These are phyloP conservation scores for Myotis brandtii DNA, from an alignment of 2,113 vertebrate genomes.

Conservation along the genomic window DNA sequence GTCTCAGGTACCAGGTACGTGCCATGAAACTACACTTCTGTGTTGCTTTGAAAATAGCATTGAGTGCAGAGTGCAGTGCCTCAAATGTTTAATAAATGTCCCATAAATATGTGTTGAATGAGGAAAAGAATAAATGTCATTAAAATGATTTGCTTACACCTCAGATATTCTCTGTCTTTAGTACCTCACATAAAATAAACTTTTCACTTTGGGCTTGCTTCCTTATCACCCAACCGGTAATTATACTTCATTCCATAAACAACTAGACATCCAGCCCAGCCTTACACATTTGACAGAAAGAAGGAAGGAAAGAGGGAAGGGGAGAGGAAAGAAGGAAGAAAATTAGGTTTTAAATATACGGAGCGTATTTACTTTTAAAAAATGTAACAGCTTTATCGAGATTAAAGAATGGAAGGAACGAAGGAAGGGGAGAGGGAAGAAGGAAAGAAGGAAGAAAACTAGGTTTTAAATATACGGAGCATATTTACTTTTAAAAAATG, in stretches of 20 bases:
- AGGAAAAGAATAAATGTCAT: constrained; percentile 58
- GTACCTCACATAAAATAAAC: constrained; percentile 54
- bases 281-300: not conserved
- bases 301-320: not conserved
- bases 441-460: not conserved
- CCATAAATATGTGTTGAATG: constrained; percentile 20
- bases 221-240: constrained; percentile 31
- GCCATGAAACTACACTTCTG: not conserved
- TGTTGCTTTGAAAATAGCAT: constrained; percentile 26
- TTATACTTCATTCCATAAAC: constrained; percentile 13
- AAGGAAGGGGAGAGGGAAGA: too few species aligned
- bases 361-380: not conserved
- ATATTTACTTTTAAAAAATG: not conserved
- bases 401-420: too few species aligned
- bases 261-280: not conserved
- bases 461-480: constrained; percentile 35
- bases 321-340: too few species aligned
- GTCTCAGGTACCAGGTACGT: constrained; percentile 13
- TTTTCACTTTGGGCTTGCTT: constrained; percentile 18
- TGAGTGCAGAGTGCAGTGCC: not conserved
- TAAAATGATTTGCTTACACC: constrained; percentile 2
- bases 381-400: not conserved
- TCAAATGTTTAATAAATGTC: constrained; percentile 25
- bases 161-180: constrained; percentile 19
- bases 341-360: constrained; percentile 39